These are phyloP conservation scores for Coendou prehensilis DNA, from an alignment of 2,797 vertebrate species.

Conservation along the genomic window DNA sequence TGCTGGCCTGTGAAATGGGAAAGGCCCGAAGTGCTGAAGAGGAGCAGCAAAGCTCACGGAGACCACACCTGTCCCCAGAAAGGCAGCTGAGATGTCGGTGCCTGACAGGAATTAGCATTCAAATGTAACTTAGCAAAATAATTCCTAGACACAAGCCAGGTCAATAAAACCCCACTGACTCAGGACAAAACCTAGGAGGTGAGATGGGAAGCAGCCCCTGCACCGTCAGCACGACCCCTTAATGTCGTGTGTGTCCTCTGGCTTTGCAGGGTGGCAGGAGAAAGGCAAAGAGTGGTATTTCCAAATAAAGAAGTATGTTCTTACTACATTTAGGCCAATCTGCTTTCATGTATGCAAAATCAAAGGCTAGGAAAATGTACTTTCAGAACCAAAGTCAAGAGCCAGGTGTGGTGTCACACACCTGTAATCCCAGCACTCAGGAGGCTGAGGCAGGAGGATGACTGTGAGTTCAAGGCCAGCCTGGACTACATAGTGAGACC, in stretches of 20 bases:
- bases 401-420: background rate
- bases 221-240: slow-evolving; percentile 26
- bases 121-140: slow-evolving; percentile 21
- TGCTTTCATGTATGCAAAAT: slow-evolving; percentile 63
- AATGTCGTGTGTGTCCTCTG: background rate
- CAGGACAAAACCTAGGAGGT: background rate
- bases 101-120: background rate
- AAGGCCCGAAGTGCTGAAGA: background rate
- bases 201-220: background rate
- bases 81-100: background rate
- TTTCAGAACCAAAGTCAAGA: slow-evolving; percentile 38
- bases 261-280: background rate
- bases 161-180: background rate
- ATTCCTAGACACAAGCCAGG: background rate
- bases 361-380: slow-evolving; percentile 60
- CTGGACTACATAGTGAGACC: too few species aligned
- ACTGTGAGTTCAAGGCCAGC: background rate
- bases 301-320: background rate
- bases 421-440: background rate
- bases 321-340: slow-evolving; percentile 12
- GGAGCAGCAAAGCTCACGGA: background rate
- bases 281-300: background rate
- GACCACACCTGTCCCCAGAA: background rate
- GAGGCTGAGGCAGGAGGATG: background rate
- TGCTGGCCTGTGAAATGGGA: background rate